phyloP scores from a whole-genome alignment of 2,888 invertebrate genomes.

The Stenodera caucasica region DNA sequence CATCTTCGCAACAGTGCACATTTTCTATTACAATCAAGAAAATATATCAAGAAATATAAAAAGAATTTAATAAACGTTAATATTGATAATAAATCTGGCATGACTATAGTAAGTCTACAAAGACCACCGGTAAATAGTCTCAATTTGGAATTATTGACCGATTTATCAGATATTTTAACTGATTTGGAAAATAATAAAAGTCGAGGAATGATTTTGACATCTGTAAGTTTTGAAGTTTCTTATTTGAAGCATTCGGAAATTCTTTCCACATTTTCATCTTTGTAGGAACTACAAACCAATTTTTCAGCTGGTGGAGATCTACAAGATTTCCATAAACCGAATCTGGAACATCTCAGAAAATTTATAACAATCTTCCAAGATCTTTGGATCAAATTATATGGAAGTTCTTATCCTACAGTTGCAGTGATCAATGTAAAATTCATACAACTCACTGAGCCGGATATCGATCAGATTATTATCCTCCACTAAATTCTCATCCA shows the following conservation, averaged over 20 bases:
- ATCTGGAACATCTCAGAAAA: constrained; percentile 64
- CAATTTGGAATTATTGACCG: constrained; percentile 71
- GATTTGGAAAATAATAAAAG: constrained; percentile 68
- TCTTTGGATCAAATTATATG: constrained; percentile 78
- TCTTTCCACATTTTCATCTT: no score
- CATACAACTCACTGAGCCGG: no score
- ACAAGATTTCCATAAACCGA: no score
- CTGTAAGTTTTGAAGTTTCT: no score
- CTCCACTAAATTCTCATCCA: no score
- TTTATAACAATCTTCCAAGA: constrained; percentile 82
- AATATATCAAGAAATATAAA: constrained; percentile 44
- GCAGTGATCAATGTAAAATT: constrained; percentile 85
- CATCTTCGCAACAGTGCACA: no score
- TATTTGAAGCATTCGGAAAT: no score
- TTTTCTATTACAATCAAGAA: neutral
- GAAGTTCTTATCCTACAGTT: constrained; percentile 70
- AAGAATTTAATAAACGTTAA: constrained; percentile 63
- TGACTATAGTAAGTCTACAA: constrained; percentile 74
- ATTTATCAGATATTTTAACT: constrained; percentile 65
- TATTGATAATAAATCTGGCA: constrained; percentile 67
- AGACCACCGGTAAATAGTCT: constrained; percentile 80
- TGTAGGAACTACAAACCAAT: constrained; percentile 70
- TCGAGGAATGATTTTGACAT: constrained; percentile 77
- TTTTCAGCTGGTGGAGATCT: constrained; percentile 90
- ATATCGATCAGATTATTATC: no score